Evolutionary conservation across 2,888 invertebrate species (phyloP).

Genomic region (Hemithea aestivaria): DNA sequence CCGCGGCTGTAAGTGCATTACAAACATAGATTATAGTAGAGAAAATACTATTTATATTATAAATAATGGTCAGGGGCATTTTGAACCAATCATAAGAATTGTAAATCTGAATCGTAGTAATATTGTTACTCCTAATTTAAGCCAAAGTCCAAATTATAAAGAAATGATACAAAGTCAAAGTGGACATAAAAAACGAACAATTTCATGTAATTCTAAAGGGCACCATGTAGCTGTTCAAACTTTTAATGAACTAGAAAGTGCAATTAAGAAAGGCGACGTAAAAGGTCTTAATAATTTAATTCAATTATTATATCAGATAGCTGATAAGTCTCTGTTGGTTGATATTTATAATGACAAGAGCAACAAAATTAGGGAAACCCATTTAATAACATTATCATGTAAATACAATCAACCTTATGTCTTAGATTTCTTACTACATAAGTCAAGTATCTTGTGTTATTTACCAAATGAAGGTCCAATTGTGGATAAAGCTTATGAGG

Average conservation of each 20-base stretch:
- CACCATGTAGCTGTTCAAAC: background rate
- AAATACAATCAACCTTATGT: constrained; percentile 1
- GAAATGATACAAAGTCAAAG: no score
- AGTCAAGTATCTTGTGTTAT: constrained; percentile 16
- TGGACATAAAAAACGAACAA: background rate
- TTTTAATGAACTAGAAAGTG: constrained; percentile 2
- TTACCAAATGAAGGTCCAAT: constrained; percentile 5
- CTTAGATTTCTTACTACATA: constrained; percentile 6
- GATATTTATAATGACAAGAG: constrained; percentile 2
- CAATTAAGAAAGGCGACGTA: constrained; percentile 2
- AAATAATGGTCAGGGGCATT: no score
- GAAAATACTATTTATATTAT: no score
- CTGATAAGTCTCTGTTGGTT: constrained; percentile 4
- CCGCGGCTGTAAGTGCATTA: no score
- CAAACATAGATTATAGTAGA: no score
- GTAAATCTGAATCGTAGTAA: no score
- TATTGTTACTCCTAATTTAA: no score
- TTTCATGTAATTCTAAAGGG: background rate
- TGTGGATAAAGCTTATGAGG: constrained; percentile 1
- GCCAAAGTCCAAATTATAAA: no score
- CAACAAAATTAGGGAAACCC: constrained; percentile 5
- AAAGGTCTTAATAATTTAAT: constrained; percentile 1
- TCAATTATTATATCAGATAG: background rate
- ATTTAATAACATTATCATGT: constrained; percentile 21
- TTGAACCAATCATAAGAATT: no score